Base-by-base conservation (phyloP, 2,113 vertebrate species). In the Nestor notabilis region DNA sequence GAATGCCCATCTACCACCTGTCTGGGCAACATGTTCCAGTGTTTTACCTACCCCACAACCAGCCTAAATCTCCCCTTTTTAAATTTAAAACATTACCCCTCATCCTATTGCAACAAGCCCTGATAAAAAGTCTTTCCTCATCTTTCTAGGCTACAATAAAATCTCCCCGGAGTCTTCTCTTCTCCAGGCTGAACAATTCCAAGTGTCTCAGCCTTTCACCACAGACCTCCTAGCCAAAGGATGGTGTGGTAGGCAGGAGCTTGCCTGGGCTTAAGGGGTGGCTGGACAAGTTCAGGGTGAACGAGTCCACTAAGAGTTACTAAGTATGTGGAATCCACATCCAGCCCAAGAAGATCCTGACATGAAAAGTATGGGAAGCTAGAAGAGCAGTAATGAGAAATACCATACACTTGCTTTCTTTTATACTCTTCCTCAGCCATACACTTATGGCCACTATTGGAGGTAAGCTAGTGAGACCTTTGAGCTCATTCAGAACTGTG, bases 401-500 rank as follows among this genome's bases (percentile, higher is more conserved):
- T 55, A 29, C 4, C 18, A 5, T 24, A n/a, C 5, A 6, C 27
- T 24, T 49, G 4, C 31, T 87, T 44, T 74, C 66, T 72, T 74
- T 64, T 18, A 24, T 33, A 25, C 2, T 24, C 7, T 52, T 83
- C 20, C 17, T 83, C 12, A 58, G 12, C 13, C 14, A 12, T 63
- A 11, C 28, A 7, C 1, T 35, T 44, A 43, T 5, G 10, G 3
- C 17, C 49, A 0, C 24, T 52, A 10, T 13, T 60, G 23, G 27
- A 55, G 13, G 50, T 7, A 76, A 35, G 11, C 7, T 79, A 87
- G 9, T 1, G 2, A 82, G 58, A 43, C 4, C 6, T 90, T 37
- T n/a, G 31, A 16, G 10, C 7, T 92, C 11, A 17, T 88, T 82
- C 63, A 46, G 56, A 87, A 29, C 15, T 43, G 33, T 10, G 4